A percentile compares a stretch with the other conserved stretches of the same genome.
phyloP scores from a whole-genome alignment of 2,888 invertebrate genomes.

The Deladenus siricidicola region DNA sequence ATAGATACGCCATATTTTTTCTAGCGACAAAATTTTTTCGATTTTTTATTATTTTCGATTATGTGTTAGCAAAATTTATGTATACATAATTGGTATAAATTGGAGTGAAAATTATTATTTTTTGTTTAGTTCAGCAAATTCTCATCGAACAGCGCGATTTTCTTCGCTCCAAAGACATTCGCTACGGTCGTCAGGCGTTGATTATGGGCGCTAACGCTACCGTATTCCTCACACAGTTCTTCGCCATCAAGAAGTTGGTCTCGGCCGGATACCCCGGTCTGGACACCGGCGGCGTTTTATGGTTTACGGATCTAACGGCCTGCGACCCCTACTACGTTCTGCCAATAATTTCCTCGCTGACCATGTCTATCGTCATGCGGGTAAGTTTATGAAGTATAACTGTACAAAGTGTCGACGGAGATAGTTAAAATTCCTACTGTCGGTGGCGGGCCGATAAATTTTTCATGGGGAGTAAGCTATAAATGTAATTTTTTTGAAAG shows the following conservation, averaged over 20 bases:
- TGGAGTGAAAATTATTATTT: not conserved
- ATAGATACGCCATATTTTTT: no score
- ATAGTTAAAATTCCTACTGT: not conserved
- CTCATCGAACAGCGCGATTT: conserved; percentile 47
- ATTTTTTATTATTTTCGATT: not conserved
- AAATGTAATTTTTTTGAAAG: no score
- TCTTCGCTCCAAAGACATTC: conserved; percentile 30
- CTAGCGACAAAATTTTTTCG: no score
- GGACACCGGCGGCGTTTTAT: conserved; percentile 75
- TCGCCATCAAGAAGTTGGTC: conserved; percentile 78
- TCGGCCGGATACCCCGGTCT: conserved; percentile 82
- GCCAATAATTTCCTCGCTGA: conserved; percentile 74
- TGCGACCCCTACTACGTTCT: conserved; percentile 80
- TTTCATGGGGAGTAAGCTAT: no score
- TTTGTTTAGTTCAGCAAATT: conserved; percentile 38
- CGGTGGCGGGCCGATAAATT: not conserved
- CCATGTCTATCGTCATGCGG: conserved; percentile 60
- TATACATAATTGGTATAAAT: not conserved
- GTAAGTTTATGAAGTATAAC: conserved; percentile 2
- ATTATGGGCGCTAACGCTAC: conserved; percentile 62
- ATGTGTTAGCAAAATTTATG: not conserved
- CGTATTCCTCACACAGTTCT: conserved; percentile 82
- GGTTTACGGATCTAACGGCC: conserved; percentile 85
- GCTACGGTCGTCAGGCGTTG: conserved; percentile 35
- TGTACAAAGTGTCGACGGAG: not conserved